Evolutionary conservation across 2,113 vertebrate genomes (phyloP).

Genomic region (Callospermophilus lateralis): DNA sequence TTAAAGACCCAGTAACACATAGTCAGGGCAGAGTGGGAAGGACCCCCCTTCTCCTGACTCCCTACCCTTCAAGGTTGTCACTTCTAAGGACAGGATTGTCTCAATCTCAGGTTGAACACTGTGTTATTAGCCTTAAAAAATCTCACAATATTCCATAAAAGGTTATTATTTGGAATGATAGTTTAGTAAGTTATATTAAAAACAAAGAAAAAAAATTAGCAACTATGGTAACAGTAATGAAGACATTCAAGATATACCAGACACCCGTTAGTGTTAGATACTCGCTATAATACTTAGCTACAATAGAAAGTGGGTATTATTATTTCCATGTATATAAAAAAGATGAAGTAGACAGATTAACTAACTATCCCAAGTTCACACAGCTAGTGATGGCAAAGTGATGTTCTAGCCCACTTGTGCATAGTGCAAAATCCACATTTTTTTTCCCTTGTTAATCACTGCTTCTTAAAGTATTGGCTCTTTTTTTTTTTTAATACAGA

Average conservation of each 20-base stretch:
- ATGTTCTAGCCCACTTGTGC: neutral
- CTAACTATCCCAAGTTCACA: neutral
- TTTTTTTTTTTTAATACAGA: neutral
- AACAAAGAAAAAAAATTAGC: conserved; percentile 12
- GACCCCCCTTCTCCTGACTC: neutral
- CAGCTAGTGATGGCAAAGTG: neutral
- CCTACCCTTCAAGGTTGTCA: neutral
- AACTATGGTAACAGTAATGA: neutral
- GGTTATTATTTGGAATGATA: neutral
- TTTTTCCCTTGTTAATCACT: neutral
- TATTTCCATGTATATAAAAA: neutral
- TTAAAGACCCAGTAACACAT: neutral
- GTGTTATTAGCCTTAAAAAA: neutral
- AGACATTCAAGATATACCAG: neutral
- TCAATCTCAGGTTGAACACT: neutral
- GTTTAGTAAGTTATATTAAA: conserved; percentile 10
- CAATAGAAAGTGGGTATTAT: neutral
- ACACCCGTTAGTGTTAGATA: neutral
- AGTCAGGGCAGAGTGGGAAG: neutral
- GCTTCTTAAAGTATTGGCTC: neutral
- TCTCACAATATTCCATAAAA: neutral
- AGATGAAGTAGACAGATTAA: neutral
- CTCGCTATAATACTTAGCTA: neutral
- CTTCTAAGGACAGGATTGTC: neutral
- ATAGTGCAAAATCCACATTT: neutral